Conservation (phyloP, 2,888 invertebrate species). For the Arctia plantaginis region DNA sequence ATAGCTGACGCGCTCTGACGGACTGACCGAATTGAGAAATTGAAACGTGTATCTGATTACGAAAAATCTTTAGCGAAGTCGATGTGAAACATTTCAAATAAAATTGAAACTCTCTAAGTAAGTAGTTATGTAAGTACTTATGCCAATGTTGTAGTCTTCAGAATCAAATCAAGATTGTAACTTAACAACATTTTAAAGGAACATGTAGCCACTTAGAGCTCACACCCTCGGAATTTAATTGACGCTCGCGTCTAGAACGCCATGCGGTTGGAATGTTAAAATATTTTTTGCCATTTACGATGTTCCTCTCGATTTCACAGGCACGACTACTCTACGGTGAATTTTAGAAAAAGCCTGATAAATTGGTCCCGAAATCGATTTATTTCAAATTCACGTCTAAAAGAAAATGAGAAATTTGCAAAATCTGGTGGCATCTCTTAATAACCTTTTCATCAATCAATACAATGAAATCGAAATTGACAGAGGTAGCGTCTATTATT, state of each 20-base stretch:
- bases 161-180: conserved; percentile 59
- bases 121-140: conserved; percentile 27
- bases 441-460: conserved; percentile 82
- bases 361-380: conserved; percentile 79
- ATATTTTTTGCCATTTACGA: conserved; percentile 66
- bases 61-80: conserved; percentile 60
- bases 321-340: conserved; percentile 65
- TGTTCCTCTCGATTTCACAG: conserved; percentile 74
- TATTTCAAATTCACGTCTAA: conserved; percentile 73
- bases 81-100: conserved; percentile 54
- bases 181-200: conserved; percentile 61
- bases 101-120: conserved; percentile 38
- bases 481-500: conserved; percentile 67
- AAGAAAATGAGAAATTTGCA: conserved; percentile 78
- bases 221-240: conserved; percentile 67
- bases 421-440: conserved; percentile 78
- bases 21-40: conserved; percentile 83
- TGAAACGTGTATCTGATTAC: conserved; percentile 75
- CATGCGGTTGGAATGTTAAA: conserved; percentile 69
- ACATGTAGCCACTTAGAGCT: conserved; percentile 59
- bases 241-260: conserved; percentile 58
- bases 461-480: conserved; percentile 73
- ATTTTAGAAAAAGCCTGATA: conserved; percentile 78
- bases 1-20: conserved; percentile 81
- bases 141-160: conserved; percentile 32